Conservation (phyloP, 2,113 vertebrate species). For the Raja brachyura region DNA sequence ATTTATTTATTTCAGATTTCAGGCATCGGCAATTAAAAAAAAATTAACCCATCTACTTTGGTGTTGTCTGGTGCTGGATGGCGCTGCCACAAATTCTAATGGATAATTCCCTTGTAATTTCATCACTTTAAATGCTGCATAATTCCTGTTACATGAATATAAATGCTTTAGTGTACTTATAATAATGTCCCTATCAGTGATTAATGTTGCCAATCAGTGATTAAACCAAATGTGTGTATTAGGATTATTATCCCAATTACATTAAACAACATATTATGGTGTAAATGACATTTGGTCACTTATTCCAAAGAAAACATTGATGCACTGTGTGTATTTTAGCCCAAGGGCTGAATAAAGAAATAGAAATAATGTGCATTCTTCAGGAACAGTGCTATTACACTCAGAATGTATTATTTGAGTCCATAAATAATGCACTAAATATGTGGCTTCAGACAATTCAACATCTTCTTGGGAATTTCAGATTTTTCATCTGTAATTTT, state of each 20-base stretch:
- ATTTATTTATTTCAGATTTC: too few species aligned
- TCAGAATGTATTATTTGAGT: constrained; percentile 13
- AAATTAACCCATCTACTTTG: too few species aligned
- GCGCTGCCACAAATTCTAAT: too few species aligned
- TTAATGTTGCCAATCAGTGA: not conserved
- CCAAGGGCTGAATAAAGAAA: constrained; percentile 13
- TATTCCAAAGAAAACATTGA: not conserved
- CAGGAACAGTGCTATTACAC: not conserved
- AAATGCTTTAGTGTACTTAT: not conserved
- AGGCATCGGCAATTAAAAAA: too few species aligned
- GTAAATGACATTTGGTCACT: not conserved
- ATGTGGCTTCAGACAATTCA: not conserved
- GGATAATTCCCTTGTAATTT: too few species aligned
- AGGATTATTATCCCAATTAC: not conserved
- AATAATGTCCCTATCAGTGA: not conserved
- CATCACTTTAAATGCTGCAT: too few species aligned
- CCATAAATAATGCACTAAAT: constrained; percentile 16
- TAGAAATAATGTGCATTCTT: not conserved
- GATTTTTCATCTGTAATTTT: not conserved
- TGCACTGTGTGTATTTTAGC: constrained; percentile 10
- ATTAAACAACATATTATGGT: not conserved
- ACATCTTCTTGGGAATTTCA: not conserved
- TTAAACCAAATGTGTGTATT: not conserved
- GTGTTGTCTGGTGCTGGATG: too few species aligned
- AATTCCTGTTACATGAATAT: not conserved